phyloP scores from a whole-genome alignment of 2,797 vertebrate genomes.

The Prionace glauca region DNA sequence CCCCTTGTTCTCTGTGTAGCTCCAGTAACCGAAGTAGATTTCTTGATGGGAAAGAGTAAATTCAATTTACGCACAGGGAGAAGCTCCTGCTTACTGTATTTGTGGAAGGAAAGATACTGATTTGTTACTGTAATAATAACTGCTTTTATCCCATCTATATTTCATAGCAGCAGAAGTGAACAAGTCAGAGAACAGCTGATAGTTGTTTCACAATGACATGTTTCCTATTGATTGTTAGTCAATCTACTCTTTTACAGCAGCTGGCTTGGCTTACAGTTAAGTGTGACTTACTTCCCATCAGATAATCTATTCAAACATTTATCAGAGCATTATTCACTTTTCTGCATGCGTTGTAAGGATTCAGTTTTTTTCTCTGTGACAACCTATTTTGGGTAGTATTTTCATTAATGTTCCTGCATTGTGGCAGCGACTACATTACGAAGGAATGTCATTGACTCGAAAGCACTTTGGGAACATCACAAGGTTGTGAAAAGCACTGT shows the following conservation, averaged over 20 bases:
- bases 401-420: not conserved
- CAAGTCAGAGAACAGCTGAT: slow-evolving; percentile 12
- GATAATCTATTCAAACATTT: slow-evolving; percentile 36
- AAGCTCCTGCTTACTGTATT: not conserved
- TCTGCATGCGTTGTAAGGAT: not conserved
- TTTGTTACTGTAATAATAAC: slow-evolving; percentile 35
- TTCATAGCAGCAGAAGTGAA: not conserved
- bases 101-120: slow-evolving; percentile 14
- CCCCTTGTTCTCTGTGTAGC: no score
- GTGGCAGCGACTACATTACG: not conserved
- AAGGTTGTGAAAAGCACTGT: not conserved
- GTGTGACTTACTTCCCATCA: slow-evolving; percentile 36
- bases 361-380: not conserved
- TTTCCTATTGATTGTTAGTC: slow-evolving; percentile 33
- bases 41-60: not conserved
- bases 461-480: not conserved
- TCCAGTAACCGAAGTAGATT: not conserved
- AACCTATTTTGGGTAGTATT: not conserved
- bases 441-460: not conserved
- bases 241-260: not conserved
- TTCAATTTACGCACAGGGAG: not conserved
- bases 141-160: slow-evolving; percentile 33
- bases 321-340: slow-evolving; percentile 15
- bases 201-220: slow-evolving; percentile 22
- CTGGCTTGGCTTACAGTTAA: slow-evolving; percentile 24